Base-by-base conservation (phyloP, 1,140 invertebrate genomes). In the Aleiodes sp. region DNA sequence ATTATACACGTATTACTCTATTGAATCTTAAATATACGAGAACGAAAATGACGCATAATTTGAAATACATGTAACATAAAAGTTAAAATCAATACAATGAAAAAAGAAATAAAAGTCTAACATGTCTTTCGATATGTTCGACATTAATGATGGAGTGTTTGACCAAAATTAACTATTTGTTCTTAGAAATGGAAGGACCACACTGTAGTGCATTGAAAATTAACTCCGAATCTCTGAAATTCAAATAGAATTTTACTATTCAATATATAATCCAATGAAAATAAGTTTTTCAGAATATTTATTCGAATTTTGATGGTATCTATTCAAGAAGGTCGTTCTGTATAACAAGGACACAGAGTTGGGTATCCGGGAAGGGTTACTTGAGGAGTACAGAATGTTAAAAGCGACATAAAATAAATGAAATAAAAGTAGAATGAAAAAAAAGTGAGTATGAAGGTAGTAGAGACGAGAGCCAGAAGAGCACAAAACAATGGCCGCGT, bases 401-500 rank as follows among this genome's bases (percentile, higher is more conserved):
- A 43, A 16, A 43, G 6, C 46, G 19, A 52, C 26, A 70, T 70
- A 57, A 52, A 19, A 62, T 63, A 72, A 24, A 67, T 16, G 60
- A 61, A 68, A 72, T 65, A 61, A 14, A 69, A 46, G 39, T 52
- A 16, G 35, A 70, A 70, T 21, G 28, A 70, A 46, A 28, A 70
- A 62, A 56, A 66, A 46, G 19, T 21, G 29, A 35, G 29, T 8
- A 35, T 24, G 57, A 31, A 35, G 29, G 37, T 28, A 21, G 39
- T 37, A 31, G 69, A 65, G 35, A 24, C 41, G 59, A 64, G 24
- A 43, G 61, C 12, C 16, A 26, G 24, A 64, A 10, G 31, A 33
- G 56, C 8, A 24, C 19, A 61, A 68, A 85, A 85, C 83, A 85
- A 85, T 85, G 82, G 82, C 75, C 82, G 80, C 82, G 82, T 85